Evolutionary conservation across 2,113 vertebrate genomes (phyloP).

Genomic region (Arvicanthis niloticus): DNA sequence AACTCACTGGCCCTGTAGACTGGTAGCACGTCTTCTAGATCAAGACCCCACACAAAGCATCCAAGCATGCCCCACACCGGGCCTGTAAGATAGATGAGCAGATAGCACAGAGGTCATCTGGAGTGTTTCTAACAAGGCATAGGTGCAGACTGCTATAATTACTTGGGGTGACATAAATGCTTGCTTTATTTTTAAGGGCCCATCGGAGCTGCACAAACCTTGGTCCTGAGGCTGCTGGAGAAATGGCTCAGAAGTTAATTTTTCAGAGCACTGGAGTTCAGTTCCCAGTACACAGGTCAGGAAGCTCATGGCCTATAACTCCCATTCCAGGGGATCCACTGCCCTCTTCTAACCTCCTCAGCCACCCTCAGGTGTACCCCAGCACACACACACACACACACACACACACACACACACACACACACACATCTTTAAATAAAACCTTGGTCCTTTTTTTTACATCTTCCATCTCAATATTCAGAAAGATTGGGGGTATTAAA

Average conservation of each 20-base stretch:
- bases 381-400: not conserved
- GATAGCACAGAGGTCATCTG: not conserved
- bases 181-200: slow-evolving; percentile 4
- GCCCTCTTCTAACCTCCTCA: not conserved
- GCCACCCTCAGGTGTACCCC: not conserved
- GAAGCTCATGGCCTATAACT: not conserved
- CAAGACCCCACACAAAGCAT: not conserved
- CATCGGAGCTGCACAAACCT: not conserved
- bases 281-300: not conserved
- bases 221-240: not conserved
- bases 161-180: not conserved
- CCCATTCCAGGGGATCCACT: not conserved
- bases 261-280: not conserved
- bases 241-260: not conserved
- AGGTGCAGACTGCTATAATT: not conserved
- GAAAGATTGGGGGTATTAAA: not conserved
- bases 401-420: not conserved
- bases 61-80: not conserved
- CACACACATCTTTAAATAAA: not conserved
- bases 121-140: not conserved
- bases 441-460: not conserved
- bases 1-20: not conserved
- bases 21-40: not conserved
- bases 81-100: not conserved
- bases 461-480: not conserved